Percentiles rank a stretch among this genome's conserved stretches.
Conservation (phyloP, 2,888 invertebrate genomes). For the Vandiemenella viatica region DNA sequence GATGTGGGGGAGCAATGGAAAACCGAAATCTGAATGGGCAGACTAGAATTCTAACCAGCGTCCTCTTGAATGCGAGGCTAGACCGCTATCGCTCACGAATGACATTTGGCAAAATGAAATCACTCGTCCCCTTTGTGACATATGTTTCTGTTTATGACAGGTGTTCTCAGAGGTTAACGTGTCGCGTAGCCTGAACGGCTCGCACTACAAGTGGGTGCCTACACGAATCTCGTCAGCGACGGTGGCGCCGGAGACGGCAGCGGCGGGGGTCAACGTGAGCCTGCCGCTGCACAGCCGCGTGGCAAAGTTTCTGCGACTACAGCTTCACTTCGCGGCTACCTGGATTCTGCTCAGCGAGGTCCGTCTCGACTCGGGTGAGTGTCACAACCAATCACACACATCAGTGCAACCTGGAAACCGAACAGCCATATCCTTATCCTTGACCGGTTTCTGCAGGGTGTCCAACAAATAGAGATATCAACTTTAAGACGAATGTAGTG, state of each 20-base stretch:
- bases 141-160: constrained; percentile 31
- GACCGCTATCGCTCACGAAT: too few relatives aligned
- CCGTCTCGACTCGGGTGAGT: constrained; percentile 62
- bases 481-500: too few relatives aligned
- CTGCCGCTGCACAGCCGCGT: constrained; percentile 58
- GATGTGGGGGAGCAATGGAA: too few relatives aligned
- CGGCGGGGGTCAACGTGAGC: constrained; percentile 40
- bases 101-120: too few relatives aligned
- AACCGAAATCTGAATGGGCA: too few relatives aligned
- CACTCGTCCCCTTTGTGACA: too few relatives aligned
- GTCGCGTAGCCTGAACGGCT: constrained; percentile 68
- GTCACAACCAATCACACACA: neutral
- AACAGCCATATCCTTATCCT: too few relatives aligned
- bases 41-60: too few relatives aligned
- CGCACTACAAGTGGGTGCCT: constrained; percentile 38
- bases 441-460: too few relatives aligned
- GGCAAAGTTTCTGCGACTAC: constrained; percentile 58
- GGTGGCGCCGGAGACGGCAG: constrained; percentile 3
- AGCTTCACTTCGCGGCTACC: constrained; percentile 59
- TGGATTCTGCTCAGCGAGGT: constrained; percentile 87
- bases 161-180: constrained; percentile 59
- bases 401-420: too few relatives aligned
- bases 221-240: constrained; percentile 5
- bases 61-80: too few relatives aligned
- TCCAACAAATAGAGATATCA: too few relatives aligned